A percentile compares a stretch with the other conserved stretches of the same genome.
Evolutionary conservation across 1,140 invertebrate species (phyloP).

Genomic region (Drosophila parvula): DNA sequence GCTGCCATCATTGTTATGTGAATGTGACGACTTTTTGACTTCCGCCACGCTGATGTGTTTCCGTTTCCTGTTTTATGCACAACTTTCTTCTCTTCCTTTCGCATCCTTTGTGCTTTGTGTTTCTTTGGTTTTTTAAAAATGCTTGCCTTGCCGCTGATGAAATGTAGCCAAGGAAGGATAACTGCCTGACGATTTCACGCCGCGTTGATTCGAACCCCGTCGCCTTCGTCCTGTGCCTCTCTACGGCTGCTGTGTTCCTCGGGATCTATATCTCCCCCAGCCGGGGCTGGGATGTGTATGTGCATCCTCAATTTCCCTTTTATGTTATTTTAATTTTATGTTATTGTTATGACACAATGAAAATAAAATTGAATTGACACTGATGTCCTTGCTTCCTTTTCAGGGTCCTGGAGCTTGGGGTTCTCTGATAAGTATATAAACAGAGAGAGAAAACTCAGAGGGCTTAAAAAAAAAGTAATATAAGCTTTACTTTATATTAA

Average conservation of each 20-base stretch:
- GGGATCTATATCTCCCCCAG: slow-evolving; percentile 10
- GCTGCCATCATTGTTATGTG: slow-evolving; percentile 82
- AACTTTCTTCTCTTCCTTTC: slow-evolving; percentile 61
- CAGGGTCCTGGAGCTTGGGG: slow-evolving; percentile 11
- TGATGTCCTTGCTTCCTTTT: slow-evolving; percentile 58
- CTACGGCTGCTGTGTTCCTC: background rate
- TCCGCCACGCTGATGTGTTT: slow-evolving; percentile 84
- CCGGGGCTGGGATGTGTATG: slow-evolving; percentile 12
- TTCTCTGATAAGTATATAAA: slow-evolving; percentile 38
- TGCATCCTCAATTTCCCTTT: slow-evolving; percentile 83
- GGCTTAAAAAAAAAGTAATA: too few relatives aligned
- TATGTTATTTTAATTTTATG: slow-evolving; percentile 84
- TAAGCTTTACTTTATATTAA: background rate
- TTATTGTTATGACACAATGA: slow-evolving; percentile 84
- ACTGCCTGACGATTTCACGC: slow-evolving; percentile 77
- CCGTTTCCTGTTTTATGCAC: slow-evolving; percentile 81
- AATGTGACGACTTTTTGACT: slow-evolving; percentile 84
- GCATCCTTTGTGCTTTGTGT: slow-evolving; percentile 23
- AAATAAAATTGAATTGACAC: slow-evolving; percentile 84
- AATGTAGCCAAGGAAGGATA: slow-evolving; percentile 73
- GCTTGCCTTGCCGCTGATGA: slow-evolving; percentile 58
- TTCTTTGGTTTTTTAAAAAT: slow-evolving; percentile 48
- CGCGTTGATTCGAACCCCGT: slow-evolving; percentile 71
- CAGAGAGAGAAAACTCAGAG: background rate
- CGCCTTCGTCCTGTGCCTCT: background rate